These are phyloP conservation scores for Dipodomys merriami DNA, from an alignment of 2,113 vertebrate species.

Conservation along the genomic window DNA sequence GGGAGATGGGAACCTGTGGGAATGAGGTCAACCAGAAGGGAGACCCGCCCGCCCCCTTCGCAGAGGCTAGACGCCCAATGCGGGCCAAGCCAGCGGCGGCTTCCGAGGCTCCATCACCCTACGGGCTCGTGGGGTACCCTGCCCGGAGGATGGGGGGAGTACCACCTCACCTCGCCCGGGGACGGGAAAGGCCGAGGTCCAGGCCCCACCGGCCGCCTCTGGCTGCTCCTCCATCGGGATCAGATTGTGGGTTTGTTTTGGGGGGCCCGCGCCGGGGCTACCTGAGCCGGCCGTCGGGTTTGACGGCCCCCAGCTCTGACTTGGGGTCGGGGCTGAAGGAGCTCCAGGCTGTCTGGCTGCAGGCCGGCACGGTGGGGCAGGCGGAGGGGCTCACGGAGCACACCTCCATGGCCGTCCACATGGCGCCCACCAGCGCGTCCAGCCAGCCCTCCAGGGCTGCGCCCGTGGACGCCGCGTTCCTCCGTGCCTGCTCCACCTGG, in stretches of 20 bases:
- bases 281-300: slow-evolving; percentile 94
- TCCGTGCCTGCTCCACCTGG: slow-evolving; percentile 91
- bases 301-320: slow-evolving; percentile 91
- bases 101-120: not conserved
- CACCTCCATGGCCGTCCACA: slow-evolving; percentile 95
- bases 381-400: slow-evolving; percentile 90
- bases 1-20: slow-evolving; percentile 11
- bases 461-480: slow-evolving; percentile 90
- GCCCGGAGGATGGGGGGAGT: not conserved
- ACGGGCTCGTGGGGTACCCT: not conserved
- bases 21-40: slow-evolving; percentile 18
- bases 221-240: slow-evolving; percentile 82
- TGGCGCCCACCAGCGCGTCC: slow-evolving; percentile 90
- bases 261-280: slow-evolving; percentile 86
- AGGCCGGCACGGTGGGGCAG: slow-evolving; percentile 95
- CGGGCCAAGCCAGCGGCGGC: not conserved
- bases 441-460: slow-evolving; percentile 92
- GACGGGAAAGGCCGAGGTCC: not conserved
- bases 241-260: not conserved
- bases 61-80: not conserved
- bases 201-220: not conserved
- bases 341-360: slow-evolving; percentile 95
- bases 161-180: not conserved
- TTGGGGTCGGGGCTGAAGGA: slow-evolving; percentile 98
- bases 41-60: not conserved